Evolutionary conservation across 2,113 vertebrate genomes (phyloP).

Genomic region (Rattus rattus): DNA sequence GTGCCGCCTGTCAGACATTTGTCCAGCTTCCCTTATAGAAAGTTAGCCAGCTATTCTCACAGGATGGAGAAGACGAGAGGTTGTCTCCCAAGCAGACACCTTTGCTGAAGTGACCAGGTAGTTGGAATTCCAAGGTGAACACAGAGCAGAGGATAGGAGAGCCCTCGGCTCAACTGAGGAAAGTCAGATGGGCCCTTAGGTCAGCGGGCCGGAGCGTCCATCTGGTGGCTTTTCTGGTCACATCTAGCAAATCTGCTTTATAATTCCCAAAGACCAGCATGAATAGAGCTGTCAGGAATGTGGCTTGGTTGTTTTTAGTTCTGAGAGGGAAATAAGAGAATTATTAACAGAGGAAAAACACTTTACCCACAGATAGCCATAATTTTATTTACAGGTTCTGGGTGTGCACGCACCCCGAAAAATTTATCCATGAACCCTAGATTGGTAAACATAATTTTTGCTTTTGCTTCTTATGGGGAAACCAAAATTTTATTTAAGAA

Average conservation of each 20-base stretch:
- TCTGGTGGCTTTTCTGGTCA: neutral
- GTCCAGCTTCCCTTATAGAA: neutral
- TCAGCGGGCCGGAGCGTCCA: neutral
- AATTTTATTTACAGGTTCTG: conserved; percentile 16
- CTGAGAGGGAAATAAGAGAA: neutral
- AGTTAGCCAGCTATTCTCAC: neutral
- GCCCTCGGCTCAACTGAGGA: neutral
- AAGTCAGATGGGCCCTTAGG: neutral
- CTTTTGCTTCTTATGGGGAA: neutral
- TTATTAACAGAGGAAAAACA: neutral
- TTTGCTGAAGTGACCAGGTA: neutral
- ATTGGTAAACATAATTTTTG: neutral
- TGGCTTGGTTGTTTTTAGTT: neutral
- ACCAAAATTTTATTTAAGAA: conserved; percentile 14
- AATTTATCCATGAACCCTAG: neutral
- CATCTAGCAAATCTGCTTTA: neutral
- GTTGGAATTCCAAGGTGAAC: neutral
- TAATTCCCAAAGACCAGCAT: neutral
- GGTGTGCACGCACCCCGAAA: neutral
- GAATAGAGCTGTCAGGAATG: neutral
- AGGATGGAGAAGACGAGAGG: neutral
- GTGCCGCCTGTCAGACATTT: too few relatives aligned
- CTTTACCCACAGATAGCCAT: neutral
- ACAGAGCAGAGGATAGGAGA: neutral
- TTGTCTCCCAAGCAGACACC: neutral